These are phyloP conservation scores for Linnaemya vulpina DNA, from an alignment of 2,888 invertebrate species.

Conservation along the genomic window DNA sequence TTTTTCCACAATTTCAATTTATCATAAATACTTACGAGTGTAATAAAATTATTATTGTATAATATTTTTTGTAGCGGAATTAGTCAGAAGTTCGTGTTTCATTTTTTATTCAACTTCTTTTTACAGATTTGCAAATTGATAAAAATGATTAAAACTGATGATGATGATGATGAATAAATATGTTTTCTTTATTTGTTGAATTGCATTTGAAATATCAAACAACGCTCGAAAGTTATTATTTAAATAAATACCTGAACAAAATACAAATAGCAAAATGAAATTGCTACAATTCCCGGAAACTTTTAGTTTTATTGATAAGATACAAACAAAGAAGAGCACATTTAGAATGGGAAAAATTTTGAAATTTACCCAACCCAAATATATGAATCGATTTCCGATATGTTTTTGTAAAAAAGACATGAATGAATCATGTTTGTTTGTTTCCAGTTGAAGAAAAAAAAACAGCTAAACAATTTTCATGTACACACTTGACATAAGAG, in stretches of 20 bases:
- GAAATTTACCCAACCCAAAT: neutral
- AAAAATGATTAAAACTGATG: conserved; percentile 39
- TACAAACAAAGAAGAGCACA: neutral
- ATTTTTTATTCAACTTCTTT: conserved; percentile 22
- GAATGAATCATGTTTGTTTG: neutral
- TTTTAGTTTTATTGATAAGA: conserved; percentile 2
- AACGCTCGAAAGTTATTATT: neutral
- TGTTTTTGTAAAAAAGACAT: neutral
- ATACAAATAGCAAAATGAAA: neutral
- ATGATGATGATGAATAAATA: conserved; percentile 6
- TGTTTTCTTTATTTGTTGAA: conserved; percentile 15
- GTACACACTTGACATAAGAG: too few species aligned
- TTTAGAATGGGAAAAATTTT: neutral
- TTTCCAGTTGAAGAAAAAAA: too few species aligned
- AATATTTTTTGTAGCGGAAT: conserved; percentile 18
- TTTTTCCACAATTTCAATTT: conserved; percentile 55
- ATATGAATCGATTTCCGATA: neutral
- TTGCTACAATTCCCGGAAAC: conserved; percentile 2
- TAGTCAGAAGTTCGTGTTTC: conserved; percentile 46
- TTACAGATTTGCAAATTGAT: conserved; percentile 36
- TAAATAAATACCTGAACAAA: neutral
- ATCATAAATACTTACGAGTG: conserved; percentile 14
- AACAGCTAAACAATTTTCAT: too few species aligned
- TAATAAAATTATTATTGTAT: neutral
- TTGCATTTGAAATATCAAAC: neutral